Base-by-base conservation (phyloP, 2,797 vertebrate genomes). In the Lepidocolaptes lacrymiger region DNA sequence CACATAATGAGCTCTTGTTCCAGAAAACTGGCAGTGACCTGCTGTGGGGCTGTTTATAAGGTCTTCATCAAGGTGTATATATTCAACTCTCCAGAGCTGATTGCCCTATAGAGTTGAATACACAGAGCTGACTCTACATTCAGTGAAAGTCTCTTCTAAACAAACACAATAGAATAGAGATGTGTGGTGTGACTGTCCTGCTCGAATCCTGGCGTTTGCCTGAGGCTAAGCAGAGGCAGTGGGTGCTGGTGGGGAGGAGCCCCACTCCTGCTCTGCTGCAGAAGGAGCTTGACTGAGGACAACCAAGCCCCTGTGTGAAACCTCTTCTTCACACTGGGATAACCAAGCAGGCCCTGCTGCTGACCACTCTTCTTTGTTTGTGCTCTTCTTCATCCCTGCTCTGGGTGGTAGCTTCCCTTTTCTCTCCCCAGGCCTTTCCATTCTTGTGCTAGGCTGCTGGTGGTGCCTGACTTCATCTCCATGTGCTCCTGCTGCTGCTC, bases 231-330 rank as follows among this genome's bases (percentile, higher is more conserved):
- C 4, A 6, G 63, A 62, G 63, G 59, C 32, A 54, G 23, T 5
- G 61, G 55, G 55, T 72, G n/a, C 39, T 1, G 5, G 6, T 2
- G 6, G 51, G 46, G 27, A 49, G 19, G 61, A 80, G 37, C 14
- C 17, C 55, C 18, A 3, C 28, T 23, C 52, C 62, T 37, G 62
- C 62, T 37, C 63, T 58, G 73, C 67, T 56, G 56, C 21, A 9
- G 51, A 74, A 62, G 28, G 54, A n/a, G 34, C 74, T 69, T 5
- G 0, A 2, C 46, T 30, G 0, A 64, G 23, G n/a, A 32, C 69
- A 86, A 27, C n/a, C 61, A 26, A 66, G 13, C 32, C 59, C 21
- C n/a, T 6, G 1, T 19, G 18, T 2, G 9, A 69, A n/a, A 54
- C n/a, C 30, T 37, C 27, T 52, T 24, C 36, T 64, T 67, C 44